Evolutionary conservation across 2,113 vertebrate species (phyloP).

Genomic region (Alethe diademata): DNA sequence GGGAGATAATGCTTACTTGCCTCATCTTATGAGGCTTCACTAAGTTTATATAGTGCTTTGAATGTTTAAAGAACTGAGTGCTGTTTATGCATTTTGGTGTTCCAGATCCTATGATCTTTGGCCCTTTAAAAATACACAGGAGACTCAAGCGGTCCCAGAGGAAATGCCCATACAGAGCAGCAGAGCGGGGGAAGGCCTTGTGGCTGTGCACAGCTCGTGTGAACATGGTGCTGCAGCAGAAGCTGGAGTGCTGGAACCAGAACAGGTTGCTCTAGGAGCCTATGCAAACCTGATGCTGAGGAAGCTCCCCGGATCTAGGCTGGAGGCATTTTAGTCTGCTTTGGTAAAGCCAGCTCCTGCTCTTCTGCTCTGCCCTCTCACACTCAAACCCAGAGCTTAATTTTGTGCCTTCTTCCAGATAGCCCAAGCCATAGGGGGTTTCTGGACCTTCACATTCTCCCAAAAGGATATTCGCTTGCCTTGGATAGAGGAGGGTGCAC

Average conservation of each 20-base stretch:
- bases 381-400: not conserved
- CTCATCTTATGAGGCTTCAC: constrained; percentile 36
- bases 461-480: not conserved
- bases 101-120: constrained; percentile 13
- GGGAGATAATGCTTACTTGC: constrained; percentile 40
- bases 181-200: not conserved
- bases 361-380: not conserved
- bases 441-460: not conserved
- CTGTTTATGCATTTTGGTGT: not conserved
- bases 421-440: not conserved
- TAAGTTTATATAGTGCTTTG: constrained; percentile 41
- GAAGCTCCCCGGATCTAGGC: not conserved
- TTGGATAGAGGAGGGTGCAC: not conserved
- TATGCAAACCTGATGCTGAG: constrained; percentile 25
- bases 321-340: not conserved
- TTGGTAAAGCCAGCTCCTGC: not conserved
- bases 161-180: not conserved
- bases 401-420: not conserved
- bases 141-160: not conserved
- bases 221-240: not conserved
- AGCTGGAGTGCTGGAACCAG: not conserved
- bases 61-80: constrained; percentile 23
- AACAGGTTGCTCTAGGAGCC: constrained; percentile 16
- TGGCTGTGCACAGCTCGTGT: not conserved
- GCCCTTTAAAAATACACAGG: not conserved